Evolutionary conservation across 2,797 vertebrate species (phyloP).

Genomic region (Paedocypris micromegethes): DNA sequence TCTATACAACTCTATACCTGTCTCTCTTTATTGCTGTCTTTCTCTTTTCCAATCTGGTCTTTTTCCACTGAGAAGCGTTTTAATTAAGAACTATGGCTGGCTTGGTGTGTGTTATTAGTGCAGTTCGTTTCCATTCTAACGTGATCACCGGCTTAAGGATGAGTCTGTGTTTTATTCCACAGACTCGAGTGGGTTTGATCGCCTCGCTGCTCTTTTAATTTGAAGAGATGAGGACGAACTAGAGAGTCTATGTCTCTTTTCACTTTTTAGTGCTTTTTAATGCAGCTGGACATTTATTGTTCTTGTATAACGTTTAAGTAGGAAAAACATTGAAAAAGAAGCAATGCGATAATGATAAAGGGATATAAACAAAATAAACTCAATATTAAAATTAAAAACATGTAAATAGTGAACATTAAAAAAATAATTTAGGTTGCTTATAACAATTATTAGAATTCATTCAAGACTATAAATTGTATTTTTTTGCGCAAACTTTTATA

Average conservation of each 20-base stretch:
- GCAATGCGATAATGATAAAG: too few relatives aligned
- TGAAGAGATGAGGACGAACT: constrained; percentile 10
- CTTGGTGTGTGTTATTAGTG: constrained; percentile 34
- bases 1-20: not conserved
- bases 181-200: not conserved
- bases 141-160: constrained; percentile 26
- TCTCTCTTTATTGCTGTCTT: constrained; percentile 1
- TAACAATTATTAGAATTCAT: too few relatives aligned
- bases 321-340: too few relatives aligned
- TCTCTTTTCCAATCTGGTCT: constrained; percentile 20
- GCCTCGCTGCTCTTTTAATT: constrained; percentile 29
- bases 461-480: too few relatives aligned
- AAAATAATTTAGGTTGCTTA: too few relatives aligned
- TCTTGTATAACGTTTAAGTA: not conserved
- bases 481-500: too few relatives aligned
- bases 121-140: constrained; percentile 19
- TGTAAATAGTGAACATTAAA: too few relatives aligned
- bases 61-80: constrained; percentile 29
- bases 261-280: not conserved
- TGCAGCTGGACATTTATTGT: not conserved
- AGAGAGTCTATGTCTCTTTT: not conserved
- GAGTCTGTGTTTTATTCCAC: constrained; percentile 13
- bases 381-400: too few relatives aligned
- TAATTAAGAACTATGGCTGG: constrained; percentile 28
- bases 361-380: too few relatives aligned